Percentiles rank a stretch among this genome's conserved stretches.
Conservation (phyloP, 2,888 invertebrate species). For the Watsonalla cultraria region DNA sequence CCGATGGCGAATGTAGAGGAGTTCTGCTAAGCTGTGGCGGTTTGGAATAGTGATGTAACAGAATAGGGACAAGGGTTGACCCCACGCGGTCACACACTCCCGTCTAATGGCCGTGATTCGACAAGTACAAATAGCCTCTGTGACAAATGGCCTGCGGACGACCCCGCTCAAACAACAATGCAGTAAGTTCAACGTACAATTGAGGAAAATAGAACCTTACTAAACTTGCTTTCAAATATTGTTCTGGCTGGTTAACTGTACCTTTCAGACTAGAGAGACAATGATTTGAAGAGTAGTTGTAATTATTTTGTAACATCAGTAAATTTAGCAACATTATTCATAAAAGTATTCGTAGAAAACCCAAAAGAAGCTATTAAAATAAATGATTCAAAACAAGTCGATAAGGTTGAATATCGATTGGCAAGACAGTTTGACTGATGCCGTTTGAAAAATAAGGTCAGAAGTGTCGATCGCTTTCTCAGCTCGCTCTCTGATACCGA, state of each 20-base stretch:
- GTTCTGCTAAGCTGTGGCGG: slow-evolving; percentile 42
- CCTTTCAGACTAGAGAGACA: too few species aligned
- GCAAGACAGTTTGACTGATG: slow-evolving; percentile 18
- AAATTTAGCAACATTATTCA: too few species aligned
- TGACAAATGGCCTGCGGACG: slow-evolving; percentile 77
- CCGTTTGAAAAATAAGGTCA: slow-evolving; percentile 55
- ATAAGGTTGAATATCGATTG: slow-evolving; percentile 43
- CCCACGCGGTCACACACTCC: slow-evolving; percentile 76
- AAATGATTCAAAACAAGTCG: slow-evolving; percentile 9
- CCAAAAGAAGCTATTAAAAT: not conserved
- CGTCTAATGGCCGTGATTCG: slow-evolving; percentile 79
- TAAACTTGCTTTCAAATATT: not conserved
- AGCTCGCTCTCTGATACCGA: slow-evolving; percentile 59
- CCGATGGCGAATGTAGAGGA: slow-evolving; percentile 9
- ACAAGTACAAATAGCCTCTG: slow-evolving; percentile 78
- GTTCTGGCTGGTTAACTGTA: not conserved
- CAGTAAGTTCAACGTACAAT: slow-evolving; percentile 60
- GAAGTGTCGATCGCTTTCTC: slow-evolving; percentile 64
- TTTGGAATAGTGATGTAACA: slow-evolving; percentile 37
- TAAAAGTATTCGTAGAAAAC: too few species aligned
- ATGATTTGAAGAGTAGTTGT: too few species aligned
- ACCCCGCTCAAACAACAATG: slow-evolving; percentile 57
- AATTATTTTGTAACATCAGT: too few species aligned
- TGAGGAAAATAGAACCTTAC: slow-evolving; percentile 60
- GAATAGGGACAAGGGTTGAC: slow-evolving; percentile 57